A percentile compares a stretch with the other conserved stretches of the same genome.
Conservation (phyloP, 2,113 vertebrate species). For the Taurulus bubalis region DNA sequence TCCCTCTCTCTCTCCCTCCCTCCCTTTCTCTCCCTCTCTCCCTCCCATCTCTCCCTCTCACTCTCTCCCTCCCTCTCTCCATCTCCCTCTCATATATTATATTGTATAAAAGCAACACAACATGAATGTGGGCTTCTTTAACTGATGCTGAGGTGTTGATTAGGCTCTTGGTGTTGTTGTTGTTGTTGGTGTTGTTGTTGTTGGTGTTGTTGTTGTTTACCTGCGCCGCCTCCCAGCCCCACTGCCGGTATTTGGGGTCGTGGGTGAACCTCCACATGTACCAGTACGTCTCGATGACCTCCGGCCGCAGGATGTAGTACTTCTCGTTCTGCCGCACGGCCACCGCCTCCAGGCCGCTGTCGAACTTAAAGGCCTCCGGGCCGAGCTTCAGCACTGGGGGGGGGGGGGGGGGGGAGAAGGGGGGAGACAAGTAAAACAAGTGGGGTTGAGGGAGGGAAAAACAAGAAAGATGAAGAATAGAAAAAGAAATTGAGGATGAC, state of each 20-base stretch:
- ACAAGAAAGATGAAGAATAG: neutral
- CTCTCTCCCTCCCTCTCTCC: neutral
- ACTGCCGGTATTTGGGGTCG: slow-evolving; percentile 96
- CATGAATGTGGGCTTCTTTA: no score
- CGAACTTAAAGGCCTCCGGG: slow-evolving; percentile 98
- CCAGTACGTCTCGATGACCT: slow-evolving; percentile 99
- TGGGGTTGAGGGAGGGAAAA: neutral
- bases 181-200: no score
- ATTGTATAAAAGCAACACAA: no score
- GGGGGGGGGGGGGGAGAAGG: neutral
- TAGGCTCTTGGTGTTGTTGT: no score
- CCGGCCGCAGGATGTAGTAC: slow-evolving; percentile 97
- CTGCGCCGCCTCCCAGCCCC: slow-evolving; percentile 98
- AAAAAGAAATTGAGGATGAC: neutral
- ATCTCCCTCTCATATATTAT: no score
- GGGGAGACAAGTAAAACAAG: neutral
- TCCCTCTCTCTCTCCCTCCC: no score
- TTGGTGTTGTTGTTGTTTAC: slow-evolving; percentile 79
- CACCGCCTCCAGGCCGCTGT: slow-evolving; percentile 94
- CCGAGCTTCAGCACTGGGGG: slow-evolving; percentile 92
- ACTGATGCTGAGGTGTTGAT: no score
- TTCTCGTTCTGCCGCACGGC: slow-evolving; percentile 98
- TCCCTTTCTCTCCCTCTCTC: no score
- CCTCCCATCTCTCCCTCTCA: no score
- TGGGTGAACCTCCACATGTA: slow-evolving; percentile 99